Evolutionary conservation across 2,888 invertebrate genomes (phyloP).

Genomic region (Balanococcus diminutus): DNA sequence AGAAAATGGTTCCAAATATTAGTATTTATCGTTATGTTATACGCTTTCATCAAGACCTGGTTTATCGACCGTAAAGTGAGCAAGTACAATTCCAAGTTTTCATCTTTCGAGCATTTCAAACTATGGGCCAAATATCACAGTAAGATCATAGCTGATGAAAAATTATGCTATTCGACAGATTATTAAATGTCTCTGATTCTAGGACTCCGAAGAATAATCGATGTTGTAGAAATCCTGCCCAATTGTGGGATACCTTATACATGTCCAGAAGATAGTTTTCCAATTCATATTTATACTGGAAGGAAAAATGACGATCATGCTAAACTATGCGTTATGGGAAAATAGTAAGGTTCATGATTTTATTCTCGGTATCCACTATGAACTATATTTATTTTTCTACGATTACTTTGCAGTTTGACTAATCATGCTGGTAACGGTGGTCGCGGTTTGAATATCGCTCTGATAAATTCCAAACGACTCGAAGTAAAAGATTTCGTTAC

Average conservation of each 20-base stretch:
- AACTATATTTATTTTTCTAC: background rate
- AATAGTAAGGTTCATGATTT: constrained; percentile 63
- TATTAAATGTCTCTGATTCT: background rate
- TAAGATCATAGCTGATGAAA: background rate
- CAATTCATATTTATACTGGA: constrained; percentile 64
- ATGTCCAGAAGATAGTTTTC: constrained; percentile 62
- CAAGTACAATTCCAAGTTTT: constrained; percentile 24
- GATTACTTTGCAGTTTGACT: constrained; percentile 58
- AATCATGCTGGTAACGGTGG: constrained; percentile 62
- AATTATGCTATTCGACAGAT: background rate
- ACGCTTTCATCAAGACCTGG: constrained; percentile 37
- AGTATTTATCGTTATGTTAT: constrained; percentile 28
- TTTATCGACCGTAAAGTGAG: constrained; percentile 41
- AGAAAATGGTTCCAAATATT: constrained; percentile 44
- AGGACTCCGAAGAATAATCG: constrained; percentile 52
- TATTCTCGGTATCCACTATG: too few relatives aligned
- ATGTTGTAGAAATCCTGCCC: constrained; percentile 59
- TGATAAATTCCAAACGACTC: constrained; percentile 63
- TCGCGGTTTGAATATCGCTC: constrained; percentile 65
- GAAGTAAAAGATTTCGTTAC: constrained; percentile 63
- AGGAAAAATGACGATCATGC: constrained; percentile 64
- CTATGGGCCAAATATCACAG: constrained; percentile 43
- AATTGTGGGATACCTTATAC: constrained; percentile 63
- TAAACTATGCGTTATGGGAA: constrained; percentile 64
- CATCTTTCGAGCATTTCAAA: constrained; percentile 41